Conservation (phyloP, 2,797 vertebrate genomes). For the Chaenodraco wilsoni region DNA sequence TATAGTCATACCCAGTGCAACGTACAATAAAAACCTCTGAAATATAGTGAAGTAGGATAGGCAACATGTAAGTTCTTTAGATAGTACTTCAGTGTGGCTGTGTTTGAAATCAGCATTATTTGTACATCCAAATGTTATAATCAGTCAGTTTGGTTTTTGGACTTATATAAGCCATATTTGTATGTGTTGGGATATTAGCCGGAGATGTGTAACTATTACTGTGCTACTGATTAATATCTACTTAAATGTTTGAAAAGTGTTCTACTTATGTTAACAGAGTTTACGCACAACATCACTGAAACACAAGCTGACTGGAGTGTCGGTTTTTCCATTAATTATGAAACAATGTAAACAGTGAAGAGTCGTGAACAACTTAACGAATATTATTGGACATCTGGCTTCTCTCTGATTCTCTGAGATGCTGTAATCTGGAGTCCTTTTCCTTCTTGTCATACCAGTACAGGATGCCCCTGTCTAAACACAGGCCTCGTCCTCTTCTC, state of each 20-base stretch:
- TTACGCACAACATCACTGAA: slow-evolving; percentile 31
- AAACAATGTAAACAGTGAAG: slow-evolving; percentile 52
- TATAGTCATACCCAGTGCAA: not conserved
- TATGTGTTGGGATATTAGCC: not conserved
- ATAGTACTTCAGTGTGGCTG: not conserved
- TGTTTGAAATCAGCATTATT: not conserved
- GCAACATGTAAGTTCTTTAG: no score
- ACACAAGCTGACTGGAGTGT: slow-evolving; percentile 27
- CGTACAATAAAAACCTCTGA: not conserved
- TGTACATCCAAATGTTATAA: not conserved
- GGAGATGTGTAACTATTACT: not conserved
- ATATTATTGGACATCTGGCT: slow-evolving; percentile 63
- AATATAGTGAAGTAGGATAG: no score
- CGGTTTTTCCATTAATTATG: slow-evolving; percentile 23
- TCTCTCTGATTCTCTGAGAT: slow-evolving; percentile 49
- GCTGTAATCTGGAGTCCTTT: slow-evolving; percentile 37
- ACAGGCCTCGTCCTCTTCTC: slow-evolving; percentile 51
- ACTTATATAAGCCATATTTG: not conserved
- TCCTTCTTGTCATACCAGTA: slow-evolving; percentile 50
- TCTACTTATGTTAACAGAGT: slow-evolving; percentile 14
- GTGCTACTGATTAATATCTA: slow-evolving; percentile 24
- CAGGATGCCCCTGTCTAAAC: slow-evolving; percentile 79
- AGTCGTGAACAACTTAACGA: slow-evolving; percentile 41
- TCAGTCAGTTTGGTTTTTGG: not conserved
- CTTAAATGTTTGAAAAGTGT: slow-evolving; percentile 41